Evolutionary conservation across 2,797 vertebrate species (phyloP), one percentile per base, ranked within the genome.

Genomic region (Scomberomorus guttatus): DNA sequence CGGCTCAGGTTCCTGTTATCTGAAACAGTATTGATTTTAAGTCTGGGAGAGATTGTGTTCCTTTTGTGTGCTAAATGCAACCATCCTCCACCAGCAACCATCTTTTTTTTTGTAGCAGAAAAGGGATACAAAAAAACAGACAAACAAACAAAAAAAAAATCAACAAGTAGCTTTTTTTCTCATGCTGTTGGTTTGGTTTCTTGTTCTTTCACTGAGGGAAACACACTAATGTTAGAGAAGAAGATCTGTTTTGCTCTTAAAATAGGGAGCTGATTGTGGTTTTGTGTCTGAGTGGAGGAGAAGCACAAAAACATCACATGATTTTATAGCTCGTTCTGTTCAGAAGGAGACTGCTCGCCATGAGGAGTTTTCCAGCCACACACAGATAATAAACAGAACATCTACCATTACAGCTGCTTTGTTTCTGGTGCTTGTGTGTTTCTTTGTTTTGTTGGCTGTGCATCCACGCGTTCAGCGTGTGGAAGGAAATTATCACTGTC

Each of bases 1-100:
- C 11, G 13, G 83, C 77, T 90, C 87, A 68, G 51, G 63, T 89
- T 90, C 83, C 68, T 83, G 88, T 78, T 69, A 87, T 89, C 74
- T 72, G 82, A 91, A 61, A 57, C 52, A 0, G 3, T 79, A 83
- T 87, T 61, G 74, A 83, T 90, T 69, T 78, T 37, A 51, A 44
- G 71, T 75, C 59, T 54, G 17, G 37, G 63, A 70, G 54, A 64
- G 69, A 79, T 37, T 64, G 27, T 79, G 65, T 60, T 51, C 51
- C 29, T 37, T 37, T 74, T 71, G 54, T 82, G 60, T 59, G 63
- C 25, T 57, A 37, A 59, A 32, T 74, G 46, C 20, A 80, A 80
- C 77, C 48, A 72, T 52, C 37, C 32, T 6, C 7, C 42, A 68
- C 13, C 20, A 52, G 25, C n/a, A 37, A 6, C 32, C 18, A 42